Evolutionary conservation across 2,888 invertebrate genomes (phyloP), one percentile per base, ranked within the genome.

Genomic region (Xylophagus ater): DNA sequence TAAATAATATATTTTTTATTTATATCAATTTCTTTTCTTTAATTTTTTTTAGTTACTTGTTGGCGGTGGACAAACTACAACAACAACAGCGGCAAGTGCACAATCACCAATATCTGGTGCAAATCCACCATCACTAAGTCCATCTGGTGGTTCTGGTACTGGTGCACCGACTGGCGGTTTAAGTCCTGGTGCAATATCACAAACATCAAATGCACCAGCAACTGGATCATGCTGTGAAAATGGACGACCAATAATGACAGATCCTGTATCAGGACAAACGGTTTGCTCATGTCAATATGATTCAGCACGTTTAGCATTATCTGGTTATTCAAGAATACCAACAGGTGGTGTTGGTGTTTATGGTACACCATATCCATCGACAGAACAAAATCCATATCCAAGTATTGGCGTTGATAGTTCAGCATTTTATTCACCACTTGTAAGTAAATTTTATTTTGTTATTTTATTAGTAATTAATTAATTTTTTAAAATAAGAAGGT

Each of bases 271-370:
- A 47, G 90, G 90, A 23, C 89, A 90, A 67, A 84, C 87, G 38
- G 87, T 92, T 53, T 92, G 90, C 68, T 89, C 89, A 53, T 92
- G 92, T 68, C 90, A 90, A 65, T 90, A 90, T 67, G 90, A 90
- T 66, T 81, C 84, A 42, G 85, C 88, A 31, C 71, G 89, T 51
- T 73, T 90, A 49, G 86, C 88, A 37, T 76, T 88, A 47, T 76
- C 83, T 47, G 76, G 79, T 48, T 88, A 88, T 62, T 85, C 86
- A 25, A 73, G 88, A 49, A 71, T 83, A 51, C 76, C 80, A 46
- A 76, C 83, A 51, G 81, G 82, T 34, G 81, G 83, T 25, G 80
- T 81, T 37, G 77, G 80, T 35, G 82, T 87, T 52, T 88, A 89
- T 64, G 85, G 86, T 46, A 74, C 87, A 37, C 86, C 89, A 12